These are phyloP conservation scores for Tenthredo distinguenda DNA, from an alignment of 2,888 invertebrate genomes.

Conservation along the genomic window DNA sequence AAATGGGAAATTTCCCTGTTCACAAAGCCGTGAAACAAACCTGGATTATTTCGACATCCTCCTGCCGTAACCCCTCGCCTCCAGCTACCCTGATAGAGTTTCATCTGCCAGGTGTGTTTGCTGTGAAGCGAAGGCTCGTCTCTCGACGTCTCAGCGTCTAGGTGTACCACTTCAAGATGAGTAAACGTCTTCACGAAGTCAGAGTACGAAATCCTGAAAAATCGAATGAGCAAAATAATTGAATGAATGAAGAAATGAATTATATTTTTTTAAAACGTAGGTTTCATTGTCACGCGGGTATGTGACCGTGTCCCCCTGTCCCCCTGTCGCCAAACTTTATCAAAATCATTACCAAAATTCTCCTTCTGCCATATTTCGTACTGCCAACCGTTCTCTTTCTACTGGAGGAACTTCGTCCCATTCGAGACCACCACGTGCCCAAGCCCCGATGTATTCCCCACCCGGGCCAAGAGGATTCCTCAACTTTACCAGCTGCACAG, in stretches of 20 bases:
- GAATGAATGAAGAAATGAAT: neutral
- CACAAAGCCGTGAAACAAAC: conserved; percentile 72
- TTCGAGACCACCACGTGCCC: conserved; percentile 84
- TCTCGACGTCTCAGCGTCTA: conserved; percentile 92
- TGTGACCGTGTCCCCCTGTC: conserved; percentile 64
- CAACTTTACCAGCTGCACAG: conserved; percentile 86
- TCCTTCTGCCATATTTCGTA: conserved; percentile 84
- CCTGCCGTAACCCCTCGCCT: conserved; percentile 93
- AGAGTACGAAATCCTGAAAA: conserved; percentile 87
- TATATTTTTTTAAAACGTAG: neutral
- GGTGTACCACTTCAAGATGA: conserved; percentile 90
- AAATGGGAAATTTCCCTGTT: neutral
- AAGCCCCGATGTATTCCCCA: conserved; percentile 85
- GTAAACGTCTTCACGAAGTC: conserved; percentile 92
- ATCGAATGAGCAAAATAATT: conserved; percentile 38
- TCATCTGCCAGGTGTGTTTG: conserved; percentile 93
- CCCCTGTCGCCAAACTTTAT: conserved; percentile 61
- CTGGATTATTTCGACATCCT: conserved; percentile 92
- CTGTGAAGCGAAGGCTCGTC: conserved; percentile 90
- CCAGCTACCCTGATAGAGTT: conserved; percentile 93
- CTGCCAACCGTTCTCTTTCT: conserved; percentile 86
- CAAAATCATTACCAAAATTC: conserved; percentile 84
- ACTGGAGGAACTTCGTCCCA: conserved; percentile 89
- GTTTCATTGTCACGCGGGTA: neutral
- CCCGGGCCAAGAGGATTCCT: conserved; percentile 85